These are phyloP conservation scores for Phodopus roborovskii DNA, from an alignment of 2,113 vertebrate genomes.

Conservation along the genomic window DNA sequence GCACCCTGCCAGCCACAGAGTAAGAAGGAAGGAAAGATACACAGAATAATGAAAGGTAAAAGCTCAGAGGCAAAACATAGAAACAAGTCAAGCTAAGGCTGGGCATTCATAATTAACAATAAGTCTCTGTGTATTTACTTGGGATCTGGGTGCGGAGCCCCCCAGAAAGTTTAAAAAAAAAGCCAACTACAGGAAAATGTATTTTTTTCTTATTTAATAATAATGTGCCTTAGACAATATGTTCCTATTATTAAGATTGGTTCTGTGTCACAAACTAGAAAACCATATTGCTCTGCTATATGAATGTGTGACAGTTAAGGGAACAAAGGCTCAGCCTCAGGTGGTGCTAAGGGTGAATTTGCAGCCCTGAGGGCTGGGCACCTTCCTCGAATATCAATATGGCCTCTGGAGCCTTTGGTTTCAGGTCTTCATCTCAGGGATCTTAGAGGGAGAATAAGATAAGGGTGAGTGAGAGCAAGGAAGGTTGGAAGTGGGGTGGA, in stretches of 20 bases:
- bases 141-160: not conserved
- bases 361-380: not conserved
- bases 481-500: not conserved
- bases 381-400: not conserved
- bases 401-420: not conserved
- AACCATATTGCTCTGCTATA: not conserved
- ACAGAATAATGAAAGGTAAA: not conserved
- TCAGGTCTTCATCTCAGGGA: not conserved
- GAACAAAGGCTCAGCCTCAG: not conserved
- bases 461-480: not conserved
- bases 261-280: not conserved
- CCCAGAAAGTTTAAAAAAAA: not conserved
- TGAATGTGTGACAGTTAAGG: not conserved
- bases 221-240: no score
- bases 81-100: not conserved
- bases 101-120: not conserved
- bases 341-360: no score
- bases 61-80: not conserved
- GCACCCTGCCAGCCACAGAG: not conserved
- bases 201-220: not conserved
- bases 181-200: not conserved
- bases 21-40: not conserved
- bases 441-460: not conserved
- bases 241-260: not conserved
- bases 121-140: not conserved